phyloP scores from a whole-genome alignment of 2,888 invertebrate species.

The Adelognathus sp. region DNA sequence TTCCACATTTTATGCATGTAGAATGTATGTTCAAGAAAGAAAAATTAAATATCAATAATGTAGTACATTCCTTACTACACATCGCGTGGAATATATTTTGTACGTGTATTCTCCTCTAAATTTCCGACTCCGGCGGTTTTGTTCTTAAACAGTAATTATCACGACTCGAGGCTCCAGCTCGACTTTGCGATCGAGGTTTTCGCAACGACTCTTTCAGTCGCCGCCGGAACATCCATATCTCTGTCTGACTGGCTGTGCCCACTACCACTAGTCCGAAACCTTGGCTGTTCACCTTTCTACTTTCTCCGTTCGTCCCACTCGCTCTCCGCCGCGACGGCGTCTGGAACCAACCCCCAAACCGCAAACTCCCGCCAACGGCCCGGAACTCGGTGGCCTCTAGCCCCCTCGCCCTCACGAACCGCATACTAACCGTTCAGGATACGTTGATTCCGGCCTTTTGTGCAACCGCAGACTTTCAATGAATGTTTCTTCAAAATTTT shows the following conservation, averaged over 20 bases:
- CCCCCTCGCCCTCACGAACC: constrained; percentile 54
- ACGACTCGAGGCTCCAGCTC: background rate
- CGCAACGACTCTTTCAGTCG: background rate
- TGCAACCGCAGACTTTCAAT: background rate
- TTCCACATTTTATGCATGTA: no score
- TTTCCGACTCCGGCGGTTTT: background rate
- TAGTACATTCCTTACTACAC: background rate
- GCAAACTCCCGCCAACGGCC: constrained; percentile 62
- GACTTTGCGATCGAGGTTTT: background rate
- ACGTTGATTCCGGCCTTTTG: constrained; percentile 76
- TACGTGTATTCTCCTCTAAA: background rate
- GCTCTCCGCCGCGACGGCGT: constrained; percentile 60
- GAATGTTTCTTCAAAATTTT: background rate
- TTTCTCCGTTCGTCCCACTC: constrained; percentile 60
- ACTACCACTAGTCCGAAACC: constrained; percentile 19
- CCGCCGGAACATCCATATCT: constrained; percentile 42
- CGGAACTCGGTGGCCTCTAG: constrained; percentile 45
- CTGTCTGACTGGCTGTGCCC: constrained; percentile 54
- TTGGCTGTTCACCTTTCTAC: constrained; percentile 27
- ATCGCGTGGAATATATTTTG: background rate
- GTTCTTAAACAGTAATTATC: background rate
- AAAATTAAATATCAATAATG: background rate
- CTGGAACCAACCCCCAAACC: constrained; percentile 75
- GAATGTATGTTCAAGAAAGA: no score
- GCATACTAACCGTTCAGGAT: constrained; percentile 77